These are phyloP conservation scores for Seriola quinqueradiata DNA, from an alignment of 2,113 vertebrate species.

Conservation along the genomic window DNA sequence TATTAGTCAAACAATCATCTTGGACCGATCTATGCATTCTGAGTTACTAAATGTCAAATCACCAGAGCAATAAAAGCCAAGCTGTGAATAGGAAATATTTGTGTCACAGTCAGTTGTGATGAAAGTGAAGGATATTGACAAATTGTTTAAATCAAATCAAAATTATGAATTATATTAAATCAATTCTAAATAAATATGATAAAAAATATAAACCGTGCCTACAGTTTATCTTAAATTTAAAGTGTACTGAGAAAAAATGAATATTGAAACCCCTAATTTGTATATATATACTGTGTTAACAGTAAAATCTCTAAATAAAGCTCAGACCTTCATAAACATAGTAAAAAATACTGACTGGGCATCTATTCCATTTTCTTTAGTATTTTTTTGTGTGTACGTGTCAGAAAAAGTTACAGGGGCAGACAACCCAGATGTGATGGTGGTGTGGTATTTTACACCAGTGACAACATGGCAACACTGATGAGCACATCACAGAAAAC, in stretches of 20 bases:
- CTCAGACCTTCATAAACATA: background rate
- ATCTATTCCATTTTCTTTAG: background rate
- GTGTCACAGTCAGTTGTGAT: background rate
- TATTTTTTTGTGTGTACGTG: background rate
- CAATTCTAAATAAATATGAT: background rate
- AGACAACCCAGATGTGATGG: slow-evolving; percentile 1
- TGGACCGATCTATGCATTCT: background rate
- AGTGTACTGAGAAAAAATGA: background rate
- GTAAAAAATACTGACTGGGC: background rate
- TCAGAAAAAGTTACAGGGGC: background rate
- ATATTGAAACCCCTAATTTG: background rate
- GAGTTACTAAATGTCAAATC: slow-evolving; percentile 11
- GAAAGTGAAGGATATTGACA: background rate
- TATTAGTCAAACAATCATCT: slow-evolving; percentile 16
- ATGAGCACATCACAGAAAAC: slow-evolving; percentile 11
- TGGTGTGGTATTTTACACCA: slow-evolving; percentile 50
- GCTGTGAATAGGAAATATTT: background rate
- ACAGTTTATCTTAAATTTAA: background rate
- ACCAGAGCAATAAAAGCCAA: background rate
- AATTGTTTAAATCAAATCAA: background rate
- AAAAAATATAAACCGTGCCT: background rate
- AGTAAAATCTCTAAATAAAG: background rate
- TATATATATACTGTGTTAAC: background rate
- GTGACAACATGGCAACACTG: slow-evolving; percentile 43
- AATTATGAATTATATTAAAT: background rate